Evolutionary conservation across 1,140 invertebrate genomes (phyloP), one percentile per base, ranked within the genome.

Genomic region (Tetragnatha versicolor): DNA sequence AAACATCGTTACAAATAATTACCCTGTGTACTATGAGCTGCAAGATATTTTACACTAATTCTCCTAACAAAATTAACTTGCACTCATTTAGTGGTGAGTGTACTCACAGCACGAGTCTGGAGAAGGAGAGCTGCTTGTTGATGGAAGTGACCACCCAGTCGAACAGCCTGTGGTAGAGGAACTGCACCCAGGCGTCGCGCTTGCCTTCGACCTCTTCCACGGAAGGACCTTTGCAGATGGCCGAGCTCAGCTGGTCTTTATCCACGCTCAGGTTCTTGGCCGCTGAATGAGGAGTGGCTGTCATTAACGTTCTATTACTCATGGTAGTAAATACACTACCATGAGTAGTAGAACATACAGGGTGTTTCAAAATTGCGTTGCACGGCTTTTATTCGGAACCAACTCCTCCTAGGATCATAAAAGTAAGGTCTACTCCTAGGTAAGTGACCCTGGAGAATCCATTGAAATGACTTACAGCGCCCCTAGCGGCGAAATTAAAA

Each of bases 121-220:
- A 77, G 27, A 80, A 80, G 12, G 79, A 76, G 2, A 80, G 53
- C 33, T 80, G 72, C 12, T 60, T 76, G 45, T 80, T 80, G 39
- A 80, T 51, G 27, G 61, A 66, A 12, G 51, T 29, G 9, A 80
- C 65, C 2, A 80, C 27, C 79, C 72, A 77, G 10, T 76, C 72
- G 14, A 80, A 77, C n/a, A 80, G 27, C 9, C 55, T 53, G 20
- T 60, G 10, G 33, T 77, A 80, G 5, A 80, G 31, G 35, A 77
- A 69, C n/a, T 80, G 70, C 0, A 73, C 79, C 65, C 65, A 47
- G 10, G 79, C 25, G 20, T 80, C 65, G 12, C 93, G 27, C 27
- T 53, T 63, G 1, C 17, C 7, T 3, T 25, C 17, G n/a, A 63
- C 72, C 2, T 77, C 72, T 47, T 76, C 65, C 4, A 77, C 47